These are phyloP conservation scores for Drosophila lutescens DNA, from an alignment of 2,888 invertebrate species.

Conservation along the genomic window DNA sequence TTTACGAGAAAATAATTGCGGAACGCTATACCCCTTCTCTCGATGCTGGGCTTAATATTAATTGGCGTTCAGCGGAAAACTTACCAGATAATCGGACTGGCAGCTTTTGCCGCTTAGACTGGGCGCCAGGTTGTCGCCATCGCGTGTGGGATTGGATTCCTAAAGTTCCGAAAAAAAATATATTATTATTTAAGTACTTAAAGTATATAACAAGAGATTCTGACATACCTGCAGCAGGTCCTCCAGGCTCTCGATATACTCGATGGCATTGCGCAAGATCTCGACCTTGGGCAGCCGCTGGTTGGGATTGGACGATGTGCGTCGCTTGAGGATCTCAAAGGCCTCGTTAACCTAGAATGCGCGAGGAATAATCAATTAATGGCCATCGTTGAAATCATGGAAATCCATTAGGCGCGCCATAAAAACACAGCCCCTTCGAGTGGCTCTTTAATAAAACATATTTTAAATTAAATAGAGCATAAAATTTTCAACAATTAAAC, in stretches of 20 bases:
- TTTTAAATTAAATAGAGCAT: constrained; percentile 77
- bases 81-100: constrained; percentile 84
- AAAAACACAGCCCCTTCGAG: constrained; percentile 59
- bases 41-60: constrained; percentile 63
- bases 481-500: constrained; percentile 76
- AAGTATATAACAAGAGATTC: not conserved
- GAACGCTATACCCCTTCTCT: constrained; percentile 58
- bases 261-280: constrained; percentile 98
- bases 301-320: constrained; percentile 97
- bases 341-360: constrained; percentile 96
- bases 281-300: constrained; percentile 99
- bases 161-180: constrained; percentile 40
- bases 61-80: constrained; percentile 76
- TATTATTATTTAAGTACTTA: not conserved
- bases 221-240: constrained; percentile 88
- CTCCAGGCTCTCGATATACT: constrained; percentile 97
- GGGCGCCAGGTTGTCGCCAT: constrained; percentile 82
- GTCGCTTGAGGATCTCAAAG: constrained; percentile 95
- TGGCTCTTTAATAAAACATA: constrained; percentile 78
- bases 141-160: constrained; percentile 83
- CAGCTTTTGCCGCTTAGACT: constrained; percentile 81
- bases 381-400: constrained; percentile 60
- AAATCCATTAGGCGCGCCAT: constrained; percentile 69
- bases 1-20: constrained; percentile 80
- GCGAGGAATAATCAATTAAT: constrained; percentile 51